Conservation (phyloP, 2,888 invertebrate genomes). For the Leucania comma region DNA sequence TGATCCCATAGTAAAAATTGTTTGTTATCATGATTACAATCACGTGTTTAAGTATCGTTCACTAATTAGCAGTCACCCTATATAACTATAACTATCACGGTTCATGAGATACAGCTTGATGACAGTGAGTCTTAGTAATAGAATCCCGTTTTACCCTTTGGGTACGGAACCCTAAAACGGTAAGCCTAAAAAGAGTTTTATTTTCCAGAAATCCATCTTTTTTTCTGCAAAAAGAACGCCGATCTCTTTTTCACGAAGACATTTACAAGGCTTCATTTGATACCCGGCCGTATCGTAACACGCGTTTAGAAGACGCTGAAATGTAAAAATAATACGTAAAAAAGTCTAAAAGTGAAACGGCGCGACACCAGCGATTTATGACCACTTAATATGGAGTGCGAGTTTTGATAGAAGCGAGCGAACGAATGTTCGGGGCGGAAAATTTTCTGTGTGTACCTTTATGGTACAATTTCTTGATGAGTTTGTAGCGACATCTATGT, state of each 20-base stretch:
- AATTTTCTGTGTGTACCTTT: too few relatives aligned
- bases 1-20: too few relatives aligned
- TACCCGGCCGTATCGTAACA: slow-evolving; percentile 26
- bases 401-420: slow-evolving; percentile 53
- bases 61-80: too few relatives aligned
- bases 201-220: neutral
- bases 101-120: too few relatives aligned
- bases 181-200: neutral
- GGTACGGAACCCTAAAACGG: too few relatives aligned
- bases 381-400: slow-evolving; percentile 75
- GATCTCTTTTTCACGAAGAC: slow-evolving; percentile 10
- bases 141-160: too few relatives aligned
- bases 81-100: too few relatives aligned
- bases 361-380: slow-evolving; percentile 76
- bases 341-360: slow-evolving; percentile 76
- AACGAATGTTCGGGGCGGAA: slow-evolving; percentile 36
- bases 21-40: too few relatives aligned
- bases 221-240: neutral
- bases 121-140: too few relatives aligned
- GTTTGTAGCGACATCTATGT: too few relatives aligned
- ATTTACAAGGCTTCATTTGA: slow-evolving; percentile 42
- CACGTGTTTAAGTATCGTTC: too few relatives aligned
- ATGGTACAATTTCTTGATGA: too few relatives aligned
- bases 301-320: slow-evolving; percentile 60
- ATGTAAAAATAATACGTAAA: slow-evolving; percentile 76